Evolutionary conservation across 2,888 invertebrate genomes (phyloP), one percentile per base, ranked within the genome.

Genomic region (Gisinianus flammeolus): DNA sequence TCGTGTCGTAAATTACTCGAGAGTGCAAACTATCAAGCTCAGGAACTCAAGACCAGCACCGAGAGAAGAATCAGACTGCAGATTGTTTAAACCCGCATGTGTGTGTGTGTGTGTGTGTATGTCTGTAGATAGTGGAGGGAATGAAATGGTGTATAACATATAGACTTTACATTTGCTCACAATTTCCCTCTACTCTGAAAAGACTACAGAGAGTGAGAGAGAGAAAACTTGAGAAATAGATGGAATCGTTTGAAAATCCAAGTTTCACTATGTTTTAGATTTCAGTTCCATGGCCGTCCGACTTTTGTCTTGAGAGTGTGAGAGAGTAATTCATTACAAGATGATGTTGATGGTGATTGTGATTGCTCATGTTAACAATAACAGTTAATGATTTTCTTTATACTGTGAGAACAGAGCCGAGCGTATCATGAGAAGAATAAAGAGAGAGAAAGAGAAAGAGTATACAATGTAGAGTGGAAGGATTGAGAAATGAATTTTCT

Each of bases 281-380:
- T n/a, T n/a, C n/a, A n/a, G n/a, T n/a, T n/a, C n/a, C n/a, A 10
- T 16, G 35, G 31, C 2, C 16, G 26, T 12, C 8, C 52, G 10
- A 16, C 10, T 44, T 10, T 44, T 31, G 5, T 67, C 10, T 16
- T 16, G 35, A 67, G 3, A 10, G 28, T 1, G 31, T n/a, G 30
- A 67, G 31, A 12, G 54, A 54, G 52, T 24, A 70, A 70, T 70
- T 52, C 70, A 70, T 70, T 70, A 70, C 54, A 4, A 3, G 31
- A 33, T 58, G 58, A 72, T 72, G 72, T 72, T 72, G 56, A 58
- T 56, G 72, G 62, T 62, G 62, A 58, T 62, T 62, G 62, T 58
- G 72, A 71, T 71, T 26, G 56, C 71, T 71, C 28, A 72, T 72
- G 72, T 33, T 72, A 72, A 72, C 72, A 72, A 72, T 58, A 72